A percentile compares a stretch with the other conserved stretches of the same genome.
phyloP scores from a whole-genome alignment of 92 coral and sea anemone genomes.

The Actinernus sp. region DNA sequence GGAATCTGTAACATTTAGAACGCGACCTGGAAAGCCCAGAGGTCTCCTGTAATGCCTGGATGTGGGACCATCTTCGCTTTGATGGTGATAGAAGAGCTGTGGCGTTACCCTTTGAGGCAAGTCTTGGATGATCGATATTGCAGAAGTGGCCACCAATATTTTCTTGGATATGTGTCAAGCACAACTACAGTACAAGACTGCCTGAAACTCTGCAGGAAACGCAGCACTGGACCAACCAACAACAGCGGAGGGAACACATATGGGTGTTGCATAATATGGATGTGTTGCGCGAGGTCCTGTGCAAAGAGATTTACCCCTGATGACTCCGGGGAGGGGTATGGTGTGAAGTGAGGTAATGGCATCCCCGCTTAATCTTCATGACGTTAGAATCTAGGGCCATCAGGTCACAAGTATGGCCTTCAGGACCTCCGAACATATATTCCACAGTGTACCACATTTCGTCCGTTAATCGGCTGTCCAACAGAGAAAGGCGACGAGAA shows the following conservation, averaged over 20 bases:
- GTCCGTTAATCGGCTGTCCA: constrained; percentile 30
- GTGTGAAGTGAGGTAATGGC: constrained; percentile 52
- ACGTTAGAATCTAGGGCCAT: constrained; percentile 54
- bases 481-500: constrained; percentile 35
- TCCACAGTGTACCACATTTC: constrained; percentile 24
- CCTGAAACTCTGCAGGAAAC: constrained; percentile 18
- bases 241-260: constrained; percentile 38
- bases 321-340: constrained; percentile 39
- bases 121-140: constrained; percentile 1
- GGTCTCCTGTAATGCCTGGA: constrained; percentile 32
- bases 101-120: constrained; percentile 40
- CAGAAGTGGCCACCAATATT: constrained; percentile 69
- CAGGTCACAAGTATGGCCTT: constrained; percentile 51
- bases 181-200: constrained; percentile 29
- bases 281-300: constrained; percentile 4
- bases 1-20: not conserved
- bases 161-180: constrained; percentile 35
- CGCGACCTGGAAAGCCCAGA: constrained; percentile 45
- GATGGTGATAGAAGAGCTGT: not conserved
- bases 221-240: constrained; percentile 47
- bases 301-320: constrained; percentile 30
- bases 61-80: not conserved
- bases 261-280: constrained; percentile 3
- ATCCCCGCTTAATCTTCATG: constrained; percentile 17
- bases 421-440: constrained; percentile 16